A percentile compares a stretch with the other conserved stretches of the same genome.
Conservation (phyloP, 2,113 vertebrate genomes). For the Marmota monax region DNA sequence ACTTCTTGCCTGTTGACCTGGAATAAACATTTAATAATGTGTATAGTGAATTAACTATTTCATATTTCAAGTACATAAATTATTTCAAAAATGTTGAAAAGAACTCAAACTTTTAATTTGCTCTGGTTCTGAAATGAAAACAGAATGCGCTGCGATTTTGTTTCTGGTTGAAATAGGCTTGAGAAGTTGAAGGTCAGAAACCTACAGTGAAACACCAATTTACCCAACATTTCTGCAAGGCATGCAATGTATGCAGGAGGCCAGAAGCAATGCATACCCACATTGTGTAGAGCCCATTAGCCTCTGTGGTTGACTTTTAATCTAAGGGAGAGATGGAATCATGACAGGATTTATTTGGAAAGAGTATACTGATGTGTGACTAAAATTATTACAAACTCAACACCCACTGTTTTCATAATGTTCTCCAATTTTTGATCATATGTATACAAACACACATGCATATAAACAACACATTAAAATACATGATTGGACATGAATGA, state of each 20-base stretch:
- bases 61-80: not conserved
- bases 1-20: not conserved
- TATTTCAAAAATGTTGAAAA: conserved; percentile 34
- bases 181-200: not conserved
- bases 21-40: conserved; percentile 6
- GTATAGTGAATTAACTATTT: conserved; percentile 40
- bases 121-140: not conserved
- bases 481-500: not conserved
- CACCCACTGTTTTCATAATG: not conserved
- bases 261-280: not conserved
- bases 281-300: rapidly evolving
- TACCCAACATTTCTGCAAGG: not conserved
- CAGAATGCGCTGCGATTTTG: not conserved
- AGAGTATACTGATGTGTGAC: not conserved
- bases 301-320: not conserved
- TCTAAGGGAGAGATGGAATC: not conserved
- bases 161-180: not conserved
- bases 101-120: not conserved
- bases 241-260: not conserved
- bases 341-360: not conserved
- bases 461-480: not conserved
- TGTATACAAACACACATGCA: not conserved
- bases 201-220: not conserved
- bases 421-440: not conserved
- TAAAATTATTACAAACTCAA: conserved; percentile 2